Base-by-base conservation (phyloP, 2,888 invertebrate species). In the Villa cingulata region DNA sequence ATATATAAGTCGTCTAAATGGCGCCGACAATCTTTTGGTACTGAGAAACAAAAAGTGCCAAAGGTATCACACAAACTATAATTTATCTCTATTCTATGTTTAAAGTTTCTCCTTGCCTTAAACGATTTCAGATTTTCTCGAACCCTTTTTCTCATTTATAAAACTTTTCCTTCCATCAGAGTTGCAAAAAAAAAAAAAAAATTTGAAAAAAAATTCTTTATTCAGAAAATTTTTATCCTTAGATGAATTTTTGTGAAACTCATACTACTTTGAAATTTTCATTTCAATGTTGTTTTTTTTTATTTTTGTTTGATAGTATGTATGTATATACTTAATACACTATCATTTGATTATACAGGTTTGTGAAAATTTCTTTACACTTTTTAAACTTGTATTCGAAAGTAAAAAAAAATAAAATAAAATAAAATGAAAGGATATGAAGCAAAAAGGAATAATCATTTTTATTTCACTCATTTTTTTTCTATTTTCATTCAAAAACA, bases 31-130 rank as follows among this genome's bases (percentile, higher is more conserved):
- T 57, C 56, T 57, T n/a, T 55, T 54, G 43, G 42, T 49, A 37
- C 40, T 43, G 50, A 54, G 55, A 57, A 57, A 57, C 57, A 57
- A 57, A 57, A 56, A 57, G 54, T 57, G 55, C 56, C 57, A 56
- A 57, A 57, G 57, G 57, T 57, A 57, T 56, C 56, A 57, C 57
- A 54, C 56, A 56, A 57, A 55, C 56, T 56, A 54, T 57, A 57
- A 57, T 56, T 57, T 57, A 57, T 57, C 51, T 54, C 53, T 50
- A 49, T 54, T 54, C 55, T 52, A 54, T 54, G 55, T 55, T 56
- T 56, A 56, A 56, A 56, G 56, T 56, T 56, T 56, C 54, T 52
- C 55, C 44, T 51, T 50, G 52, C 50, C 54, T 56, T 56, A 56
- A 56, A 56, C 55, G 56, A 51, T 56, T 54, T 50, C 51, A 47